These are phyloP conservation scores for Lepus europaeus DNA, from an alignment of 2,113 vertebrate genomes.

Conservation along the genomic window DNA sequence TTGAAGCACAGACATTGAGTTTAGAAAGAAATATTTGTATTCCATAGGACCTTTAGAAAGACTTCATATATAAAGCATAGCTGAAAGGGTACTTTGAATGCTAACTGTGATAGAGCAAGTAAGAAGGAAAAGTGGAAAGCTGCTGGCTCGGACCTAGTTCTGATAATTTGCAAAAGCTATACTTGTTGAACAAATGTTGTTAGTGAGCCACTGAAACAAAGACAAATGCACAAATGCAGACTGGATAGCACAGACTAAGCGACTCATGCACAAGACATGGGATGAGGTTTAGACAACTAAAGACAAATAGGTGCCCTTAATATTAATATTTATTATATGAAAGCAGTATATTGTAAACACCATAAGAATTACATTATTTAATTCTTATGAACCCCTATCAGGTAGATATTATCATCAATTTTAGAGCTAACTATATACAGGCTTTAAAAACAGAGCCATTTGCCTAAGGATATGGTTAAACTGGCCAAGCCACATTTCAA, in stretches of 20 bases:
- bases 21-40: not conserved
- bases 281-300: not conserved
- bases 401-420: not conserved
- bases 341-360: not conserved
- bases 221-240: not conserved
- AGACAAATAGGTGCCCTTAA: not conserved
- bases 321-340: not conserved
- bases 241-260: not conserved
- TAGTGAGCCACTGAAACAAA: not conserved
- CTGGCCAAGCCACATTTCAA: not conserved
- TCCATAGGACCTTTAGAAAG: not conserved
- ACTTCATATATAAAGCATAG: not conserved
- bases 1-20: not conserved
- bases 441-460: not conserved
- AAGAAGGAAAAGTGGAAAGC: not conserved
- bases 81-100: not conserved
- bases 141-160: not conserved
- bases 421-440: not conserved
- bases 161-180: not conserved
- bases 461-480: not conserved
- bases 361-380: not conserved
- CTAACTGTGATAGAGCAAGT: not conserved
- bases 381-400: constrained; percentile 1
- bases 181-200: not conserved
- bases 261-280: not conserved